phyloP scores from a whole-genome alignment of 2,888 invertebrate genomes.

The Tetranychus piercei region DNA sequence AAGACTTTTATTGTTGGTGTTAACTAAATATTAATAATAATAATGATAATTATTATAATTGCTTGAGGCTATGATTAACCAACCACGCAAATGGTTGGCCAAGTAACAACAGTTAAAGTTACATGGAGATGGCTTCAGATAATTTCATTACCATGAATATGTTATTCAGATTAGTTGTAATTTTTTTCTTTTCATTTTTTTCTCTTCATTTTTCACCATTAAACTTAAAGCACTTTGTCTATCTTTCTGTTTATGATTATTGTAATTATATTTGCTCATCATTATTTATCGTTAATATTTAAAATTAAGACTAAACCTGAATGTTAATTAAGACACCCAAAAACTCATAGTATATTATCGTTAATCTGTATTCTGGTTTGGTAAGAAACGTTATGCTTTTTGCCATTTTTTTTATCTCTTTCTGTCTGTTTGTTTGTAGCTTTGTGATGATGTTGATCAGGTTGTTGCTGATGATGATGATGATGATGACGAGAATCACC shows the following conservation, averaged over 20 bases:
- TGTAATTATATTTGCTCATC: not conserved
- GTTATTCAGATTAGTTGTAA: too few species aligned
- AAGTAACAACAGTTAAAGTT: not conserved
- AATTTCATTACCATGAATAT: too few species aligned
- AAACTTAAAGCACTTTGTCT: too few species aligned
- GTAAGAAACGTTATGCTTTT: not conserved
- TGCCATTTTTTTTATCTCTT: not conserved
- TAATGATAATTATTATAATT: not conserved
- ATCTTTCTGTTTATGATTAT: not conserved
- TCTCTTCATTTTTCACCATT: too few species aligned
- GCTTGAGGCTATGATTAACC: not conserved
- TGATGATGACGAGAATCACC: not conserved
- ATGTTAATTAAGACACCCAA: not conserved
- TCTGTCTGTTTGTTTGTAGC: too few species aligned
- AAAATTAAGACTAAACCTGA: not conserved
- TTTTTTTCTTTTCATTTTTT: too few species aligned
- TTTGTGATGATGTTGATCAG: not conserved
- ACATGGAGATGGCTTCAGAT: too few species aligned
- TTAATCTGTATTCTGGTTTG: not conserved
- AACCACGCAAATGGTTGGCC: constrained; percentile 1
- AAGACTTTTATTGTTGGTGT: not conserved
- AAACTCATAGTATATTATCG: not conserved
- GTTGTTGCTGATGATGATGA: not conserved
- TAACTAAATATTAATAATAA: not conserved
- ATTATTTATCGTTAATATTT: not conserved